These are phyloP conservation scores for Hydropsyche tenuis DNA, from an alignment of 1,140 invertebrate species.

Conservation along the genomic window DNA sequence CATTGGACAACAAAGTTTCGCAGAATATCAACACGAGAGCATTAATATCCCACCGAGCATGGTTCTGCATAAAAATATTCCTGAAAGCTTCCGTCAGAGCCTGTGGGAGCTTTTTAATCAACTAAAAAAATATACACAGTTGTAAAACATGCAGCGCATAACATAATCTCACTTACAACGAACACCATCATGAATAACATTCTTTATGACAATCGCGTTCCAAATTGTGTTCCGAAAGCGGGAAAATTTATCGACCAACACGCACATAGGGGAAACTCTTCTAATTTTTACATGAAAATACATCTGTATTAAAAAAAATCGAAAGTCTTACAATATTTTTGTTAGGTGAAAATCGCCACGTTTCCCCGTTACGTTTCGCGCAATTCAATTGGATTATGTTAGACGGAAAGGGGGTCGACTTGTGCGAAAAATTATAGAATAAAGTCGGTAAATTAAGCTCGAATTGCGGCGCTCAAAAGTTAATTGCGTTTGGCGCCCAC, in stretches of 20 bases:
- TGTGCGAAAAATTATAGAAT: not conserved
- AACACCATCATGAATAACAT: no score
- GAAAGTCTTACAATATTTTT: no score
- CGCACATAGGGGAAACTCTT: no score
- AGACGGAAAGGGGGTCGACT: not conserved
- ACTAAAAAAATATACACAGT: not conserved
- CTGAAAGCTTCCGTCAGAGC: not conserved
- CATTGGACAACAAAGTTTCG: slow-evolving; percentile 9
- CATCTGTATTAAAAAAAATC: no score
- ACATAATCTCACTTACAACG: not conserved
- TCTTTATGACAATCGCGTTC: no score
- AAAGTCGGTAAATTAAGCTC: slow-evolving; percentile 21
- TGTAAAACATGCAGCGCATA: not conserved
- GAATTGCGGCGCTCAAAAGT: slow-evolving; percentile 27
- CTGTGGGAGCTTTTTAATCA: not conserved
- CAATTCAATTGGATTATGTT: not conserved
- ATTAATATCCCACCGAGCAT: slow-evolving; percentile 1
- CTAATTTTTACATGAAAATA: no score
- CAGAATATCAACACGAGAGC: slow-evolving; percentile 6
- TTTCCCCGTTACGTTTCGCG: no score
- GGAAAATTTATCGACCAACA: no score
- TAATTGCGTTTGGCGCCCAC: slow-evolving; percentile 26
- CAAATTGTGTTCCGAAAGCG: no score
- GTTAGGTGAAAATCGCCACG: no score
- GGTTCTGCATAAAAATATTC: slow-evolving; percentile 19